Base-by-base conservation (phyloP, 2,888 invertebrate genomes). In the Melieria crassipennis region DNA sequence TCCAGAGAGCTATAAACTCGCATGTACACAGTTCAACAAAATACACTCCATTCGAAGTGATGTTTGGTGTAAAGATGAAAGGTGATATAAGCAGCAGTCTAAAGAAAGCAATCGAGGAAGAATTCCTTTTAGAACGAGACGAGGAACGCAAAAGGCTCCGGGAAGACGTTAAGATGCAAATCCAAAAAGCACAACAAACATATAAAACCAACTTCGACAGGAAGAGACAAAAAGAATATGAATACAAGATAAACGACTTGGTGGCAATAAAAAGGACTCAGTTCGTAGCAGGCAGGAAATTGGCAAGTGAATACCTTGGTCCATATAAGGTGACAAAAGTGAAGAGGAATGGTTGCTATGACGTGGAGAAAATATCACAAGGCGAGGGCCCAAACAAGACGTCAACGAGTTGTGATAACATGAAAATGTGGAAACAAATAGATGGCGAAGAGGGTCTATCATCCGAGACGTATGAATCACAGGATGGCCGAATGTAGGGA, bases 261-360 rank as follows among this genome's bases (percentile, higher is more conserved):
- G 74, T 74, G 0, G 72, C 75, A 0, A 74, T 76, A 4, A 72
- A 73, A 16, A 13, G 67, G 0, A 75, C 75, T 0, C 74, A 75
- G 7, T 73, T 78, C 16, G 68, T 73, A 0, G 68, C 72, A 5
- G 75, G 74, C 0, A 65, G 47, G 47, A 76, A 74, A 48, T 43
- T 75, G 5, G 68, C 73, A 1, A 76, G 64, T 45, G 56, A 63
- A 43, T 76, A 66, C 56, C 48, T 70, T 9, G 75, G 76, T 11
- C 74, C 75, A 30, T 75, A 75, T 50, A 65, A 70, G 13, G 63
- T 75, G 1, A 63, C 42, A 5, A 71, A 75, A 46, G 61, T 75
- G 0, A 73, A 76, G 50, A 60, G 67, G 13, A 63, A 67, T 45
- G 67, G 63, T 6, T 9, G 67, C 10, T 65, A 69, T 43, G 61